These are phyloP conservation scores for Xylota segnis DNA, from an alignment of 2,888 invertebrate species.

Conservation along the genomic window DNA sequence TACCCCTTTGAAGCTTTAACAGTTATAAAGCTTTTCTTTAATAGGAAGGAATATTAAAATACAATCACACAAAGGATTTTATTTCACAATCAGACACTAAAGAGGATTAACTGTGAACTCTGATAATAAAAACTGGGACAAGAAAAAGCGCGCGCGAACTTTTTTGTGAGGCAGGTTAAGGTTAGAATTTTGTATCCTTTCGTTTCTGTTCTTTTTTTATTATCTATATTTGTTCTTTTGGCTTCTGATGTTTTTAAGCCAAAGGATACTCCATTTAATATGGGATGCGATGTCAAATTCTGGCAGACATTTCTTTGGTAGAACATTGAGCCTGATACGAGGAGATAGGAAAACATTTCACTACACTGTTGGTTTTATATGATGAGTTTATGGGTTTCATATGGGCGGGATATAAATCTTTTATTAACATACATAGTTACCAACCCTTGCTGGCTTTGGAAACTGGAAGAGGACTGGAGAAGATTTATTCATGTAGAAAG, in stretches of 20 bases:
- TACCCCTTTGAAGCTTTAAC: slow-evolving; percentile 7
- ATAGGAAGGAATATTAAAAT: neutral
- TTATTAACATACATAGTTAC: slow-evolving; percentile 46
- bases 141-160: slow-evolving; percentile 4
- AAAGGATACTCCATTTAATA: slow-evolving; percentile 25
- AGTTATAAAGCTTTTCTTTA: neutral
- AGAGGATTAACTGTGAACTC: slow-evolving; percentile 12
- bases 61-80: slow-evolving; percentile 3
- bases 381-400: slow-evolving; percentile 43
- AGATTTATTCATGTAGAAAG: slow-evolving; percentile 22
- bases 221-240: slow-evolving; percentile 10
- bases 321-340: slow-evolving; percentile 2
- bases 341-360: slow-evolving; percentile 14
- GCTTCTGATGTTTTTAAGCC: slow-evolving; percentile 17
- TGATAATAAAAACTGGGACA: slow-evolving; percentile 7
- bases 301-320: slow-evolving; percentile 32
- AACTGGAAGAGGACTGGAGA: neutral
- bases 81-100: slow-evolving; percentile 28
- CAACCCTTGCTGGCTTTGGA: slow-evolving; percentile 16
- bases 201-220: neutral
- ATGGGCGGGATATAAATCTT: slow-evolving; percentile 19
- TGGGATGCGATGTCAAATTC: slow-evolving; percentile 22
- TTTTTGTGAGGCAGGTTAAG: slow-evolving; percentile 37
- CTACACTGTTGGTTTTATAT: slow-evolving; percentile 37
- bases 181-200: slow-evolving; percentile 29